Percentiles rank a stretch among this genome's conserved stretches.
Evolutionary conservation across 2,113 vertebrate genomes (phyloP).

Genomic region (Suncus etruscus): DNA sequence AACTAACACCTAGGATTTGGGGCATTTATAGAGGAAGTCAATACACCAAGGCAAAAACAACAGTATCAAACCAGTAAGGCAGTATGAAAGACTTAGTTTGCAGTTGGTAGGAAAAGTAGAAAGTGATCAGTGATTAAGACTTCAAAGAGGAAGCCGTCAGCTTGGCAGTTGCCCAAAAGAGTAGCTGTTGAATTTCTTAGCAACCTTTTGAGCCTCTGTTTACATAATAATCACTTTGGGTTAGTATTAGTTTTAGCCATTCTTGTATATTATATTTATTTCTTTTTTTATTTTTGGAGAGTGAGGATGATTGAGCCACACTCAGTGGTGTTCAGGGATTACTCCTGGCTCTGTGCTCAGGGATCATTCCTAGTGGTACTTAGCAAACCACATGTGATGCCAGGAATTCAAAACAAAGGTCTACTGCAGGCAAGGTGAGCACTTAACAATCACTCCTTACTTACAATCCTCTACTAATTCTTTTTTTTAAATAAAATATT

Average conservation of each 20-base stretch:
- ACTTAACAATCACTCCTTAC: too few species aligned
- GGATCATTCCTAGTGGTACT: too few species aligned
- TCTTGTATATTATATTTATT: background rate
- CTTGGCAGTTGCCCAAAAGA: background rate
- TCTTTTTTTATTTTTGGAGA: background rate
- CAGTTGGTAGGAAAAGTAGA: constrained; percentile 12
- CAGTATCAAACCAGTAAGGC: background rate
- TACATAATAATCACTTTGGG: background rate
- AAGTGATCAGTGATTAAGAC: background rate
- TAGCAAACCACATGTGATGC: too few species aligned
- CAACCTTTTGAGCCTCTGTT: background rate
- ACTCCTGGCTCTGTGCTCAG: too few species aligned
- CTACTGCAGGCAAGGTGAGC: too few species aligned
- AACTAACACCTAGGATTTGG: constrained; percentile 28
- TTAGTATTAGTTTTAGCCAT: background rate
- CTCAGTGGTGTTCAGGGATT: too few species aligned
- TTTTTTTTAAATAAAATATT: too few species aligned
- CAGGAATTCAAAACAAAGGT: too few species aligned
- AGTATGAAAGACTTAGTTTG: background rate
- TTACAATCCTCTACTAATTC: too few species aligned
- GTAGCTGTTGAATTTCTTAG: constrained; percentile 25
- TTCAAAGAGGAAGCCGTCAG: background rate
- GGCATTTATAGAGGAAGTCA: background rate
- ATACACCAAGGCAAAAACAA: constrained; percentile 25
- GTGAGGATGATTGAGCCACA: too few species aligned